These are phyloP conservation scores for Tokudaia tokunoshimensis DNA, from an alignment of 2,797 vertebrate species.

Conservation along the genomic window DNA sequence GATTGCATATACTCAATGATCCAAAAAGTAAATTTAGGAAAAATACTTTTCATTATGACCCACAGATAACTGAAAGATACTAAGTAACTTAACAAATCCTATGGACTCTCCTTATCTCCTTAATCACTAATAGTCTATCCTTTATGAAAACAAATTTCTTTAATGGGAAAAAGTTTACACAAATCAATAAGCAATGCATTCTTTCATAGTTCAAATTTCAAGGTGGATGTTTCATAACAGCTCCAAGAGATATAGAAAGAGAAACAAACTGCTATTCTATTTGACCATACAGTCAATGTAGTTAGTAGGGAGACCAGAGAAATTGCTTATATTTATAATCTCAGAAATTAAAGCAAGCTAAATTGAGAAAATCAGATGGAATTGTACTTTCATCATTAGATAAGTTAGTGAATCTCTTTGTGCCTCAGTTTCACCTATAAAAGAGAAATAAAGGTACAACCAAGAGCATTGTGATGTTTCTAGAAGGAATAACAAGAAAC, in stretches of 20 bases:
- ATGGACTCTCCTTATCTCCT: slow-evolving; percentile 60
- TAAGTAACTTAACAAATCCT: slow-evolving; percentile 41
- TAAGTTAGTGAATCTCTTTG: slow-evolving; percentile 49
- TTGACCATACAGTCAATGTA: slow-evolving; percentile 20
- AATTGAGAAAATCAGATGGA: slow-evolving; percentile 21
- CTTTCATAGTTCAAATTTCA: slow-evolving; percentile 58
- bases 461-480: slow-evolving; percentile 27
- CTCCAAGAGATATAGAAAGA: slow-evolving; percentile 19
- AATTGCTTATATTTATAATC: slow-evolving; percentile 26
- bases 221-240: slow-evolving; percentile 3
- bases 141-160: slow-evolving; percentile 59
- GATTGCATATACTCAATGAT: slow-evolving; percentile 41
- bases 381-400: slow-evolving; percentile 10
- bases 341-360: slow-evolving; percentile 68
- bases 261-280: slow-evolving; percentile 11
- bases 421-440: slow-evolving; percentile 28
- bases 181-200: slow-evolving; percentile 49
- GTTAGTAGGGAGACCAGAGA: slow-evolving; percentile 8
- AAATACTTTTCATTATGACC: slow-evolving; percentile 55
- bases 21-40: slow-evolving; percentile 53
- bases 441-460: slow-evolving; percentile 47
- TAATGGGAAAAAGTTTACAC: background rate
- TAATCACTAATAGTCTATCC: slow-evolving; percentile 36
- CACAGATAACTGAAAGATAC: slow-evolving; percentile 10
- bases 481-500: background rate